Evolutionary conservation across 2,113 vertebrate genomes (phyloP), one percentile per base, ranked within the genome.

Genomic region (Guaruba guarouba): DNA sequence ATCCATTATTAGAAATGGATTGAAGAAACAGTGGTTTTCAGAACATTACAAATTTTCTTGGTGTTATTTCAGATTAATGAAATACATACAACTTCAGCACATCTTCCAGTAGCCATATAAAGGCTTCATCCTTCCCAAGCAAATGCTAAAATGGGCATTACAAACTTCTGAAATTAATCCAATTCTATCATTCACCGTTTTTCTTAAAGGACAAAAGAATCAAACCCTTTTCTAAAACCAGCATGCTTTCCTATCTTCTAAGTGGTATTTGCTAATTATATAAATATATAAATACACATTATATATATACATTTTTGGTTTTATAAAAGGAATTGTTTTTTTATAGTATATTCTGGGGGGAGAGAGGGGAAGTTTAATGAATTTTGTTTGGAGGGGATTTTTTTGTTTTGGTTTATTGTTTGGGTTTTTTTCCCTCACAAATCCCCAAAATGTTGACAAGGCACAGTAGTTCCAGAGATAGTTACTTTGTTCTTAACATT

Each of bases 271-370:
- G 1, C 2, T 71, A 75, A 31, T 52, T 51, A 23, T 52, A 37
- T 9, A 80, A 46, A 48, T 61, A 1, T 28, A 39, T 63, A 68
- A 17, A 62, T n/a, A 37, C 3, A 33, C 1, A 0, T 0, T 54
- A 61, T 5, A 6, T 20, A 22, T 29, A 82, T n/a, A 14, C 1
- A 11, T 71, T 61, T 62, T 73, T 82, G 0, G 0, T 57, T 41
- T 37, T 22, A 20, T 77, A 17, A 22, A 83, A 67, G 44, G 31
- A 3, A n/a, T 31, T 77, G 13, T n/a, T 94, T 4, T 70, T 5
- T 59, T 7, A 10, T 49, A 59, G 57, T 10, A 23, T 23, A n/a
- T 59, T n/a, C 13, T 35, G 20, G 20, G 20, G 31, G 10, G 20
- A 15, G 8, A n/a, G 8, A 59, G 13, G 57, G 13, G 33, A n/a